Base-by-base conservation (phyloP, 2,797 vertebrate species). In the Gambusia yucatana region DNA sequence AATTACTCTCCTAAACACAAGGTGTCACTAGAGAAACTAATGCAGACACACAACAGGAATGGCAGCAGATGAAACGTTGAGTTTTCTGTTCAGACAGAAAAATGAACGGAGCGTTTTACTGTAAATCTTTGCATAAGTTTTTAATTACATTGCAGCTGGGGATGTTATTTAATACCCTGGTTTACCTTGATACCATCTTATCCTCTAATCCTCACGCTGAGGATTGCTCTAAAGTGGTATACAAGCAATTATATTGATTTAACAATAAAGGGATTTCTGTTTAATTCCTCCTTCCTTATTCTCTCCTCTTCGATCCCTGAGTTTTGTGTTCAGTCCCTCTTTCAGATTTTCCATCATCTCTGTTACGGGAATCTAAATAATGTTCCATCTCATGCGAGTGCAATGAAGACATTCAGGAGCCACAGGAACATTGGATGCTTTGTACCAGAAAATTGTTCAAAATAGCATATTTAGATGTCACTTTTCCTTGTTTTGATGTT, bases 381-480 rank as follows among this genome's bases (percentile, higher is more conserved):
- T 77, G 72, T 25, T 83, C 57, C 43, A 72, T 77, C 65, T 88
- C 79, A 79, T 80, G 69, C 48, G 10, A 3, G 61, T 36, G 69
- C 55, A 77, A 91, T 82, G 36, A 88, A 85, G 75, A 85, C 73
- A 82, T 81, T 81, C 28, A 30, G 69, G 72, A 48, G 50, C 47
- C 20, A 20, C 7, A 3, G 55, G 71, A 85, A 77, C 67, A 76
- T 76, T 81, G 77, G 22, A 77, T 55, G 50, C 75, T 41, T 67
- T 41, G 73, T 59, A 47, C 43, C 65, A 65, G 59, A 81, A 87
- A 87, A 75, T 65, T 78, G 57, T 52, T 76, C 77, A 79, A 73
- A 88, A 83, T 87, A 90, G 85, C 76, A 90, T 88, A 92, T 92
- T 91, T 89, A 87, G 88, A 86, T 90, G 85, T 86, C 43, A 84